Conservation (phyloP, 1,140 invertebrate species). For the Penaeus japonicus region DNA sequence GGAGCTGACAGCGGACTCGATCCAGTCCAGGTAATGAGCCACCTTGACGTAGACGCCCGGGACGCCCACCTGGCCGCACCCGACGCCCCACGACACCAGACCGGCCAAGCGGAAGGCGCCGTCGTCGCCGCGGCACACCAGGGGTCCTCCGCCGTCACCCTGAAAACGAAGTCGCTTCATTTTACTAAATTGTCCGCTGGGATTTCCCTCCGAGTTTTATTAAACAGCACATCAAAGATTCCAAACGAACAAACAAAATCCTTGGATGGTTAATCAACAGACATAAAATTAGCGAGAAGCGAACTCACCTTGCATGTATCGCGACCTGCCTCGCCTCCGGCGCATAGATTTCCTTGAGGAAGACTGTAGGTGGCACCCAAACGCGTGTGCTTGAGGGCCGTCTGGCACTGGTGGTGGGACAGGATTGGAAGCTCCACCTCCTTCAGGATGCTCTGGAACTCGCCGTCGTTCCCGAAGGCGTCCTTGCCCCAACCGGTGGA, state of each 20-base stretch:
- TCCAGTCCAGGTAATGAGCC: slow-evolving; percentile 86
- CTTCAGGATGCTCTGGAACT: slow-evolving; percentile 89
- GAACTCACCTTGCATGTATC: slow-evolving; percentile 69
- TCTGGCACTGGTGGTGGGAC: slow-evolving; percentile 65
- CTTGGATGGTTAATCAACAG: neutral
- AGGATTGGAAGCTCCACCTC: slow-evolving; percentile 64
- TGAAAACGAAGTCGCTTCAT: slow-evolving; percentile 44
- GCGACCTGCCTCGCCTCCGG: slow-evolving; percentile 91
- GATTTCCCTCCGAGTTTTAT: neutral
- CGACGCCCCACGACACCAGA: slow-evolving; percentile 86
- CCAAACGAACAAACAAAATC: neutral
- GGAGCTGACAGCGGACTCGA: slow-evolving; percentile 62
- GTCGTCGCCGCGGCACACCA: slow-evolving; percentile 82
- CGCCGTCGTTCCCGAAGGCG: slow-evolving; percentile 86
- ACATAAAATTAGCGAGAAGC: neutral
- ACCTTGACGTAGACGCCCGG: slow-evolving; percentile 91
- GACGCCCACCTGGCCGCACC: slow-evolving; percentile 83
- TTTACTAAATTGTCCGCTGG: neutral
- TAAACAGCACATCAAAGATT: neutral
- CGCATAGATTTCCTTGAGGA: slow-evolving; percentile 81
- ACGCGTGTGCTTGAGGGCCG: slow-evolving; percentile 65
- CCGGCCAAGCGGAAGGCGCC: slow-evolving; percentile 86
- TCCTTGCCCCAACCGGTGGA: slow-evolving; percentile 96
- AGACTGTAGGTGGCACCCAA: slow-evolving; percentile 65
- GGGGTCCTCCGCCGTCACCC: slow-evolving; percentile 88